Base-by-base conservation (phyloP, 2,888 invertebrate genomes). In the Aleiodes testaceus region DNA sequence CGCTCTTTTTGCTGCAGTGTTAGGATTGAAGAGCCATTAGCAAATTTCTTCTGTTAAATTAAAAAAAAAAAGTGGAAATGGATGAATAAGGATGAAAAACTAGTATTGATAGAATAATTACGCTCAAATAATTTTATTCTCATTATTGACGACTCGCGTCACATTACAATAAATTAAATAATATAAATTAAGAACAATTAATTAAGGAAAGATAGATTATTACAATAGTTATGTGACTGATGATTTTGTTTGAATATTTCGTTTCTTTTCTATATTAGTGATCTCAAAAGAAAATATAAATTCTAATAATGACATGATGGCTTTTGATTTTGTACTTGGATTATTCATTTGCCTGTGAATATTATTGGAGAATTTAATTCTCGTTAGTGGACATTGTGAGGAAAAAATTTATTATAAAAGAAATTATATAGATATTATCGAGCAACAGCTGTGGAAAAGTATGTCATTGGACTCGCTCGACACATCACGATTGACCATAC, bases 1-100 rank as follows among this genome's bases (percentile, higher is more conserved):
- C 84, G 95, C 95, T 0, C 88, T 96, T 12, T 95, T 96, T 81
- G 93, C 95, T 65, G 94, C 95, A 1, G 93, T 93, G 3, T 93
- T 95, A 90, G 94, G 93, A 69, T 88, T 95, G 74, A 94, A 85
- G 74, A 64, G 74, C 16, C 79, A 75, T 30, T 77, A 72, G 78
- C 12, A 52, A 53, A 66, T 6, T 42, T 66, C 11, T 22, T 18
- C 69, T 55, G 9, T 20, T 20, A 12, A 11, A n/a, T n/a, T 26
- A 5, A 26, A 5, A 55, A 3, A 22, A 9, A 22, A 55, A 12
- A 59, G n/a, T 50, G n/a, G n/a, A 30, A 68, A 47, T 16, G 14
- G 30, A 42, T 22, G 18, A 18, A 63, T 18, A 65, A 45, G 18
- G 14, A 52, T 45, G n/a, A 26, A 53, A 22, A 14, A 42, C 1